Conservation (phyloP, 2,888 invertebrate species). For the Machimus atricapillus region DNA sequence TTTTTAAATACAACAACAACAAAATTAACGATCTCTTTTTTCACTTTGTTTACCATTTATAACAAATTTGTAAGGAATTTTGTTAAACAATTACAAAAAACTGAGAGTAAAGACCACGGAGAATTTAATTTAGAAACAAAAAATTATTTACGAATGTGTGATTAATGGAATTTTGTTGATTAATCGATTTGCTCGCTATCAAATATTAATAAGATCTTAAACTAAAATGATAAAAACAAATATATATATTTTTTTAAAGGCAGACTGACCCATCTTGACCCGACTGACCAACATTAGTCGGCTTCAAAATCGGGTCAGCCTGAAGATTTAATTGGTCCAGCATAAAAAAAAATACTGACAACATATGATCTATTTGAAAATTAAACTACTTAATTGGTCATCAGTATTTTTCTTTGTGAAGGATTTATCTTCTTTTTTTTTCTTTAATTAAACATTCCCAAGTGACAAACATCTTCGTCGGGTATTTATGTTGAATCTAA, state of each 20-base stretch:
- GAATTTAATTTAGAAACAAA: conserved; percentile 39
- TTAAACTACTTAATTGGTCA: background rate
- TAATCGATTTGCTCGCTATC: conserved; percentile 21
- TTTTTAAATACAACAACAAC: background rate
- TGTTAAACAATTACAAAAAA: conserved; percentile 15
- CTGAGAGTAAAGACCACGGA: conserved; percentile 15
- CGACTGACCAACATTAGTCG: background rate
- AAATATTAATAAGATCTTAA: conserved; percentile 27
- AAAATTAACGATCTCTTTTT: background rate
- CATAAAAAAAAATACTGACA: background rate
- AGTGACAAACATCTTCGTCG: background rate
- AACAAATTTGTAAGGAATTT: conserved; percentile 19
- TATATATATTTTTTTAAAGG: background rate
- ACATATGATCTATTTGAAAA: background rate
- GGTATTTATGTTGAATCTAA: background rate
- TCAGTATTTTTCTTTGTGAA: conserved; percentile 19
- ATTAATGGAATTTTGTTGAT: conserved; percentile 34
- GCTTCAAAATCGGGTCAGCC: background rate
- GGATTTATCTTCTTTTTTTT: background rate
- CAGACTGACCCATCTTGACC: background rate
- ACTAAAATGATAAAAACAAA: conserved; percentile 5
- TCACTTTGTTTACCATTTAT: background rate
- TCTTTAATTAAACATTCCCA: conserved; percentile 12
- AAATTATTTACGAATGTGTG: conserved; percentile 41
- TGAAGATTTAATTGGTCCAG: background rate